Conservation (phyloP, 2,888 invertebrate genomes). For the Sesia bembeciformis region DNA sequence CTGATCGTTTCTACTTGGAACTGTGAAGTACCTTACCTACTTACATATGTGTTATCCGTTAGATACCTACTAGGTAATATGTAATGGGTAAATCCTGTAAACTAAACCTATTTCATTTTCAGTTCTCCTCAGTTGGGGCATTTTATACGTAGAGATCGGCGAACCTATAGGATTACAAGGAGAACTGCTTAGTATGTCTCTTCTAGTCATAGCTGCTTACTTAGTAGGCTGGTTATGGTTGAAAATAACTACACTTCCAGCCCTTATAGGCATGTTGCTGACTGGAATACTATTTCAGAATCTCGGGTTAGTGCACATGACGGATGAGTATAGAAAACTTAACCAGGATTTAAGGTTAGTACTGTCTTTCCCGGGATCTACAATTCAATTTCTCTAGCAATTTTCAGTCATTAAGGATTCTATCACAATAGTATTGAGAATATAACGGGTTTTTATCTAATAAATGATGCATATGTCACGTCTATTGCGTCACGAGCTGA, state of each 20-base stretch:
- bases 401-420: no score
- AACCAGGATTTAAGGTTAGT: constrained; percentile 77
- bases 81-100: no score
- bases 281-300: constrained; percentile 82
- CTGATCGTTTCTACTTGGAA: no score
- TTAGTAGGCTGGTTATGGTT: constrained; percentile 81
- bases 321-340: constrained; percentile 75
- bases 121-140: constrained; percentile 80
- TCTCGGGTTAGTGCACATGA: constrained; percentile 74
- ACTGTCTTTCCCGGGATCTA: no score
- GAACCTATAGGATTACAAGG: constrained; percentile 77
- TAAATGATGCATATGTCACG: no score
- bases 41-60: no score
- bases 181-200: constrained; percentile 78
- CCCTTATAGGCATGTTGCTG: constrained; percentile 84
- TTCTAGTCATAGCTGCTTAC: constrained; percentile 79
- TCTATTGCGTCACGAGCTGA: no score
- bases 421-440: no score
- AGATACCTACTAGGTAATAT: no score
- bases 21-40: no score
- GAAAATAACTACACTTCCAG: constrained; percentile 80
- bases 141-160: constrained; percentile 78
- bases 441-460: no score
- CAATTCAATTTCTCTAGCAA: no score
- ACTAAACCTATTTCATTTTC: constrained; percentile 15